A percentile compares a stretch with the other conserved stretches of the same genome.
Conservation (phyloP, 2,113 vertebrate genomes). For the Gavia stellata region DNA sequence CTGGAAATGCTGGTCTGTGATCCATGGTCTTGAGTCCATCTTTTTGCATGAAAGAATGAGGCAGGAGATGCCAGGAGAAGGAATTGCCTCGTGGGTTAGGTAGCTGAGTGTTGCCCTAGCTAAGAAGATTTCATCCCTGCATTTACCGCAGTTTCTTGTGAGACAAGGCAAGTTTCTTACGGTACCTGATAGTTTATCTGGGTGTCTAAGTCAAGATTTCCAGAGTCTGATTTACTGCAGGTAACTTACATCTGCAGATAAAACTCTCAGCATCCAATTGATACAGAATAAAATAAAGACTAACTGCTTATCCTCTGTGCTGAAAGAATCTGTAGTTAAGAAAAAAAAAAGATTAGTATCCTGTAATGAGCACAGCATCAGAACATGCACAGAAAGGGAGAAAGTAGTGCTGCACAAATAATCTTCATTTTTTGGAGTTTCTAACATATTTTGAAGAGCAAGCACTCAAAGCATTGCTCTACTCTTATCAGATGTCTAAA, state of each 20-base stretch:
- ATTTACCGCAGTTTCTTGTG: neutral
- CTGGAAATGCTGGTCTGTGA: neutral
- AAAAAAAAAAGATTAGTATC: neutral
- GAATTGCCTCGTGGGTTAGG: neutral
- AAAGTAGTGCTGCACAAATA: neutral
- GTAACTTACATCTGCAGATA: neutral
- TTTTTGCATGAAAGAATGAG: neutral
- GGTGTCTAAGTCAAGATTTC: neutral
- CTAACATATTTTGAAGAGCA: neutral
- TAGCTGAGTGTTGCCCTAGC: neutral
- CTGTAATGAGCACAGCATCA: neutral
- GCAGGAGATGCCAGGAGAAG: neutral
- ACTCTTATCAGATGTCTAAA: neutral
- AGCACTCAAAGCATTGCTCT: neutral
- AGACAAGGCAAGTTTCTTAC: neutral
- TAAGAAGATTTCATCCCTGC: neutral
- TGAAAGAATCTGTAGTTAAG: neutral
- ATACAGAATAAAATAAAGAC: neutral
- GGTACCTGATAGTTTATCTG: neutral
- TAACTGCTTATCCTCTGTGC: neutral
- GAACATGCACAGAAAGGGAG: neutral
- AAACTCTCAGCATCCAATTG: neutral
- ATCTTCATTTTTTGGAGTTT: neutral
- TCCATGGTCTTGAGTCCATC: neutral
- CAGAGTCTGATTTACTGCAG: neutral